Evolutionary conservation across 2,888 invertebrate species (phyloP), one percentile per base, ranked within the genome.

Genomic region (Aphidoletes aphidimyza): DNA sequence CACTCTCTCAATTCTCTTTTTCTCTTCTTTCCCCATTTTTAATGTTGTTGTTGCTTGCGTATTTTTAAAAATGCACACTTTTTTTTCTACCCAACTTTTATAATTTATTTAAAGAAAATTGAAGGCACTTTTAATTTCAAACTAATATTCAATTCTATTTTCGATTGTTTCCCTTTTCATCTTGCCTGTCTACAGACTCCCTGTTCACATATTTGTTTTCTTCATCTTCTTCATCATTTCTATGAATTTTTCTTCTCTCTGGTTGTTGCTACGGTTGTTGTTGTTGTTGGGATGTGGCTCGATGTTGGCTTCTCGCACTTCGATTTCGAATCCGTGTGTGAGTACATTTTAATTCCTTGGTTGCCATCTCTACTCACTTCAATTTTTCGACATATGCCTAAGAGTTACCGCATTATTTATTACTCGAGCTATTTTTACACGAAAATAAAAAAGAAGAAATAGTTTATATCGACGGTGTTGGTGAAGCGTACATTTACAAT

Each of bases 391-490:
- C 83, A 83, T 83, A 83, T 83, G 83, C 83, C 42, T 39, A 42
- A 83, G 83, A 83, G 83, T 42, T 81, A 83, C 83, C 39, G 83
- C 45, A 83, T 83, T 83, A 83, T 83, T 83, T 83, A 83, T 83
- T 83, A 83, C 83, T 14, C 83, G 83, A 42, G 22, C 83, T 83
- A 83, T 83, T 83, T 83, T 83, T 83, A 83, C 37, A 45, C 42
- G 22, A 19, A 47, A 47, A 47, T n/a, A n/a, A n/a, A n/a, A n/a
- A n/a, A n/a, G n/a, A n/a, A 47, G 26, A 83, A 42, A 30, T 83
- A 83, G 42, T 83, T 83, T 83, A 81, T 81, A 83, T 81, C 81
- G 81, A 17, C n/a, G 81, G 9, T 81, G 81, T 81, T 81, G 81
- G 81, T 81, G 81, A 81, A 81, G 81, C 81, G 81, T 37, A 81